These are phyloP conservation scores for Hippasteria phrygiana DNA, from an alignment of 53 echinoderm and acorn worm genomes.

Conservation along the genomic window DNA sequence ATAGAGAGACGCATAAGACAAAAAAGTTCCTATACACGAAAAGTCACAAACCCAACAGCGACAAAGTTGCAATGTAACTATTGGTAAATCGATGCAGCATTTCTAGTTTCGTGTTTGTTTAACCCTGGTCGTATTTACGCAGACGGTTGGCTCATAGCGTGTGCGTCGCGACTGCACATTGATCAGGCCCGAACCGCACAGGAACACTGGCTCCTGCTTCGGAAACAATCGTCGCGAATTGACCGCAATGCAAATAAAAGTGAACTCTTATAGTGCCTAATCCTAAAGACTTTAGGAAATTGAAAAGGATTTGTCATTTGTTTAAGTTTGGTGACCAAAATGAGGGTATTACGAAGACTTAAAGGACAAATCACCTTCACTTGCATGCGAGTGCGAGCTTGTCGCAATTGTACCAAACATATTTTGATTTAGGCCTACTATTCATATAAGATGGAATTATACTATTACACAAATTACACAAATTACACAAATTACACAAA, in stretches of 20 bases:
- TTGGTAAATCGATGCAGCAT: not conserved
- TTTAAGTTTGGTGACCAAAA: not conserved
- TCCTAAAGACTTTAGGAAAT: too few relatives aligned
- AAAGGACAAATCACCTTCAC: too few relatives aligned
- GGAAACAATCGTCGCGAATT: slow-evolving; percentile 51
- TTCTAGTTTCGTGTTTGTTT: slow-evolving; percentile 22
- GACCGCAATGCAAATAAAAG: slow-evolving; percentile 30
- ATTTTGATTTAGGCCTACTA: too few relatives aligned
- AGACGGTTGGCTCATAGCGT: not conserved
- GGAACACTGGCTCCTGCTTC: slow-evolving; percentile 24
- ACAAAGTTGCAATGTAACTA: not conserved
- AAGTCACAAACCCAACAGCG: not conserved
- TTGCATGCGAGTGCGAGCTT: too few relatives aligned
- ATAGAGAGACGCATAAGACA: not conserved
- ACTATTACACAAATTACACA: too few relatives aligned
- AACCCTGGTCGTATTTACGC: slow-evolving; percentile 46
- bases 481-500: too few relatives aligned
- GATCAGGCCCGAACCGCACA: not conserved
- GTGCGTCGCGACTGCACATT: slow-evolving; percentile 18
- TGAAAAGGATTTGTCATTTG: too few relatives aligned
- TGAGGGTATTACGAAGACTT: not conserved
- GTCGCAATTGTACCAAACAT: too few relatives aligned
- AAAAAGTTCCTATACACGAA: not conserved
- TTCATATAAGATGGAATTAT: too few relatives aligned
- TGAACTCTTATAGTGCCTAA: not conserved